Percentiles rank a stretch among this genome's conserved stretches.
Evolutionary conservation across 2,797 vertebrate species (phyloP).

Genomic region (Pseudochaenichthys georgianus): DNA sequence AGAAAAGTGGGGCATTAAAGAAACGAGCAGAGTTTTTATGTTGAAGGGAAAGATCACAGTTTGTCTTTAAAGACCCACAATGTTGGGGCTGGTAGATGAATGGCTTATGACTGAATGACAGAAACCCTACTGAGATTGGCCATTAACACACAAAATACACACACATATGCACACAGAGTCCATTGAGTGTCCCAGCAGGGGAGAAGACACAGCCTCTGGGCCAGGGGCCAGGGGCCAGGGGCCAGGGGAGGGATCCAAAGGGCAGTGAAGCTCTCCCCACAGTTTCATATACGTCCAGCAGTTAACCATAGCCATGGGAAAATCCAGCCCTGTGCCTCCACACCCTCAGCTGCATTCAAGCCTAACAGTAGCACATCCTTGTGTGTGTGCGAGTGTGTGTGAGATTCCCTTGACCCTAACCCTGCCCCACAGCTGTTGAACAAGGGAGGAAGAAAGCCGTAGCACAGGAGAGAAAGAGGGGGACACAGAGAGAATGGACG

Average conservation of each 20-base stretch:
- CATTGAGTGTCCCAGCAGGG: conserved; percentile 80
- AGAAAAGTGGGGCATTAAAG: conserved; percentile 56
- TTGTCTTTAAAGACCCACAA: conserved; percentile 71
- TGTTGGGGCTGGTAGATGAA: conserved; percentile 77
- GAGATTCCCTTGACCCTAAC: conserved; percentile 75
- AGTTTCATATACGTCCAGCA: conserved; percentile 74
- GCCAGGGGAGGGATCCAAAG: conserved; percentile 76
- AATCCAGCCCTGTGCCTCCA: conserved; percentile 70
- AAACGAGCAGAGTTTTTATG: conserved; percentile 63
- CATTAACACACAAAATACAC: conserved; percentile 62
- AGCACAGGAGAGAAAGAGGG: conserved; percentile 53
- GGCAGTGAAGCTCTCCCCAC: conserved; percentile 75
- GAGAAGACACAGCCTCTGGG: conserved; percentile 68
- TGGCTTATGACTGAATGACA: conserved; percentile 80
- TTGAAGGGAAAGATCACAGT: conserved; percentile 70
- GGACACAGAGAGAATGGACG: conserved; percentile 58
- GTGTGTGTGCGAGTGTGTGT: conserved; percentile 47
- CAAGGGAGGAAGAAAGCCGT: conserved; percentile 63
- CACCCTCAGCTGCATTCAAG: conserved; percentile 71
- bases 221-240: conserved; percentile 71
- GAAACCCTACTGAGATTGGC: conserved; percentile 75
- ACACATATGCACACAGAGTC: conserved; percentile 70
- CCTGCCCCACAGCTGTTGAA: conserved; percentile 79
- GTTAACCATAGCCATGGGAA: conserved; percentile 85
- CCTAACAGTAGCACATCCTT: conserved; percentile 74